These are phyloP conservation scores for Enteromius viviparus DNA, from an alignment of 2,797 vertebrate species.

Conservation along the genomic window DNA sequence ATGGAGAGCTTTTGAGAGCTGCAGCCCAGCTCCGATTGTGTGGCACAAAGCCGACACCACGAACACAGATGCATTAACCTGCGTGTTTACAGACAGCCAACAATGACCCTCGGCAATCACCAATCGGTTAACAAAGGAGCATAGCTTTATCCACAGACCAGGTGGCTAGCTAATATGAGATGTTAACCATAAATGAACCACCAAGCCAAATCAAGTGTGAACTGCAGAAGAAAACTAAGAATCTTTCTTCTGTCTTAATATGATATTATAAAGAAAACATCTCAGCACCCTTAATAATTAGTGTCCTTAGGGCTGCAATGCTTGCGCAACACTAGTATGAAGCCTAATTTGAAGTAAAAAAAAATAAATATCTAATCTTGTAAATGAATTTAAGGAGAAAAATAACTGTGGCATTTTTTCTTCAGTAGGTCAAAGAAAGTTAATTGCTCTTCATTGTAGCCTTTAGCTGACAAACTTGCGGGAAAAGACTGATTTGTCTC, in stretches of 20 bases:
- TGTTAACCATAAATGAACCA: slow-evolving; percentile 47
- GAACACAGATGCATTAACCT: slow-evolving; percentile 65
- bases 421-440: slow-evolving; percentile 8
- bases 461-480: slow-evolving; percentile 15
- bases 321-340: not conserved
- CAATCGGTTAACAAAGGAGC: slow-evolving; percentile 63
- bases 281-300: not conserved
- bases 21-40: slow-evolving; percentile 57
- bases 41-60: slow-evolving; percentile 57
- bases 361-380: slow-evolving; percentile 21
- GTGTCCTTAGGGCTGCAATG: not conserved
- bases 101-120: slow-evolving; percentile 71
- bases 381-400: not conserved
- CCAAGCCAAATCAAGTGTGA: slow-evolving; percentile 11
- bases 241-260: not conserved
- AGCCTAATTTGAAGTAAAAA: not conserved
- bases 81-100: slow-evolving; percentile 69
- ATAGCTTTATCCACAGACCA: slow-evolving; percentile 50
- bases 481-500: slow-evolving; percentile 5
- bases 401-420: slow-evolving; percentile 9
- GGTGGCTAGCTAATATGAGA: slow-evolving; percentile 49
- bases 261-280: slow-evolving; percentile 13
- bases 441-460: slow-evolving; percentile 9
- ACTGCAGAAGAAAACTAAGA: not conserved
- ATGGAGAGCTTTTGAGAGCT: slow-evolving; percentile 58